Base-by-base conservation (phyloP, 2,113 vertebrate species). In the Emydocephalus ijimae region DNA sequence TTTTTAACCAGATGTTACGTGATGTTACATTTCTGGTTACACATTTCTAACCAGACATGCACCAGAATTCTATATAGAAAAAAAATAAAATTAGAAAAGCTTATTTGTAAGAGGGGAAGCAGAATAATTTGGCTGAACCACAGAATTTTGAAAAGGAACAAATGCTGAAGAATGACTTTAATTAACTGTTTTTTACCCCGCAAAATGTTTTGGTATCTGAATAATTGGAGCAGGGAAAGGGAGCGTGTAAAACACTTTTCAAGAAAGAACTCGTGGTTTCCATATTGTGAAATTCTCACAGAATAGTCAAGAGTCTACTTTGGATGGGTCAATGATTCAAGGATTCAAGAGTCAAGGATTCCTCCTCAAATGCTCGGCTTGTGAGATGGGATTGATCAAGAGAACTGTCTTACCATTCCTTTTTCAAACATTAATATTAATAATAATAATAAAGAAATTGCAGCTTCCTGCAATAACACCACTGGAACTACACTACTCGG, bases 101-200 rank as follows among this genome's bases (percentile, higher is more conserved):
- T 39, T 91, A 81, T 21, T 69, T 90, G 1, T 55, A 50, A 50
- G 26, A 95, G 94, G 95, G 92, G 94, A 98, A 96, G 96, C 93
- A 97, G 96, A 97, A 74, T 95, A 96, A 96, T 97, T 96, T 97
- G 97, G 96, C 98, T 98, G 97, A 97, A 98, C 96, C 90, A 96
- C 88, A 97, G 97, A 98, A 98, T 98, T 97, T 97, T 98, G 94
- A 98, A 98, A 98, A 98, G 97, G 97, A 98, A 97, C 98, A 95
- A 97, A 97, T 20, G 10, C 59, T 96, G 97, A 98, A 98, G 92
- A 97, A 93, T 91, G 96, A 96, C 90, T 95, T 93, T 97, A 98
- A 98, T 98, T 98, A 97, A 97, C 86, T 96, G 93, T 96, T 94
- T 97, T 97, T 95, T 55, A 34, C 52, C 15, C 48, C n/a, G 39